These are phyloP conservation scores for Drosophila bocki DNA, from an alignment of 1,140 invertebrate species.

Conservation along the genomic window DNA sequence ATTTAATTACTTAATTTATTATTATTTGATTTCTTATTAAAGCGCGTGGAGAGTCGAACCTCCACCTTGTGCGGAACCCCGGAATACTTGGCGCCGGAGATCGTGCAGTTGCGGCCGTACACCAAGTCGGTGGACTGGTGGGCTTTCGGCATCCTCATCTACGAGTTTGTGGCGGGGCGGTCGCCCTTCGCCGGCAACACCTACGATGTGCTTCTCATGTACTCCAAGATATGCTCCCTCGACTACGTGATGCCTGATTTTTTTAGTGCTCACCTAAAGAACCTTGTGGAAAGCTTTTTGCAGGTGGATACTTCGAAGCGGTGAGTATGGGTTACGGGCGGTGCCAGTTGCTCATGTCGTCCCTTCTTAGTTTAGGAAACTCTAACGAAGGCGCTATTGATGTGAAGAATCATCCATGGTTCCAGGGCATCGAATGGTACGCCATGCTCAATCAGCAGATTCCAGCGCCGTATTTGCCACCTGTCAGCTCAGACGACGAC, in stretches of 20 bases:
- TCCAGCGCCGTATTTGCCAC: slow-evolving; percentile 91
- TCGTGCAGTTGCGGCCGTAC: slow-evolving; percentile 97
- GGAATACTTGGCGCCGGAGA: slow-evolving; percentile 97
- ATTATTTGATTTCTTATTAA: not conserved
- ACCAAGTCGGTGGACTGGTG: slow-evolving; percentile 98
- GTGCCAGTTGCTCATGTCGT: slow-evolving; percentile 1
- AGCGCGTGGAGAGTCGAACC: slow-evolving; percentile 90
- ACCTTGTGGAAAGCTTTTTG: slow-evolving; percentile 93
- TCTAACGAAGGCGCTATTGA: slow-evolving; percentile 91
- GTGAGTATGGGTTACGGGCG: slow-evolving; percentile 34
- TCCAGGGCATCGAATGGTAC: slow-evolving; percentile 93
- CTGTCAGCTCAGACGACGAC: slow-evolving; percentile 55
- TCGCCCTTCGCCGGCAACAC: slow-evolving; percentile 91
- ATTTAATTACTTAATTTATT: not conserved
- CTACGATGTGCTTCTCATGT: slow-evolving; percentile 93
- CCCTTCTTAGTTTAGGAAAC: slow-evolving; percentile 89
- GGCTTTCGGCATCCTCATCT: slow-evolving; percentile 96
- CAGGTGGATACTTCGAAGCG: slow-evolving; percentile 94
- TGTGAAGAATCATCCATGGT: slow-evolving; percentile 89
- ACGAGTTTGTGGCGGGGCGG: slow-evolving; percentile 93
- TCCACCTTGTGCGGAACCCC: slow-evolving; percentile 98
- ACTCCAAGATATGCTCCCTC: slow-evolving; percentile 92
- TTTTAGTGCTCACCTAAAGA: slow-evolving; percentile 91
- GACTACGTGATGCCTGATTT: slow-evolving; percentile 89
- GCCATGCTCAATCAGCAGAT: slow-evolving; percentile 92